Evolutionary conservation across 2,113 vertebrate species (phyloP), one percentile per base, ranked within the genome.

Genomic region (Prionailurus bengalensis): DNA sequence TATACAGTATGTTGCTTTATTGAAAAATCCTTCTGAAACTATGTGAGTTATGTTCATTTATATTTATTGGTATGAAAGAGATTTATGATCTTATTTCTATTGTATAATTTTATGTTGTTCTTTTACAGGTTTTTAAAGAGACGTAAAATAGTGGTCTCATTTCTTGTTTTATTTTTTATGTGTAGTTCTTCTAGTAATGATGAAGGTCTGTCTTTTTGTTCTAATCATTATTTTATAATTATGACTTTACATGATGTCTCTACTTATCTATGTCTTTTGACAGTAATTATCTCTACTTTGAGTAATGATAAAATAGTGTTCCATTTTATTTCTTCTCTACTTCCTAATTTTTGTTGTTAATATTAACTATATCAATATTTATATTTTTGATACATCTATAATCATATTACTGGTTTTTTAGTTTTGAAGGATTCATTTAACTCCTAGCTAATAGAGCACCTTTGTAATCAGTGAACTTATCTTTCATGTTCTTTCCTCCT

Each of bases 221-320:
- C 31, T 79, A 97, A 51, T 55, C 71, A 85, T 94, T 97, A 90
- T 7, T 42, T 94, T 63, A 36, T 89, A 84, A 91, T 65, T 88
- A 94, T 85, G 31, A 65, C 45, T 76, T 95, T 85, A 83, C 11
- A 39, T 73, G 83, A 89, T 42, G 55, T 11, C 42, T 4, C 45
- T 82, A 58, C 27, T 86, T 91, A 95, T 25, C 48, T 81, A 78
- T 83, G 89, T 90, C 58, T 97, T 97, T 92, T 92, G 51, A 80
- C 6, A 82, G 27, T 88, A 84, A 63, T 88, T 93, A 84, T 70
- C 4, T 29, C 9, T 91, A 58, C 3, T 88, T 80, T 80, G 23
- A 90, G 83, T 81, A 88, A 66, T 61, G 33, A 94, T 74, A 81
- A 92, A 96, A 92, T 55, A n/a, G 17, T 36, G 14, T 91, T 63